Conservation (phyloP, 2,888 invertebrate species). For the Odontocolon sp. region DNA sequence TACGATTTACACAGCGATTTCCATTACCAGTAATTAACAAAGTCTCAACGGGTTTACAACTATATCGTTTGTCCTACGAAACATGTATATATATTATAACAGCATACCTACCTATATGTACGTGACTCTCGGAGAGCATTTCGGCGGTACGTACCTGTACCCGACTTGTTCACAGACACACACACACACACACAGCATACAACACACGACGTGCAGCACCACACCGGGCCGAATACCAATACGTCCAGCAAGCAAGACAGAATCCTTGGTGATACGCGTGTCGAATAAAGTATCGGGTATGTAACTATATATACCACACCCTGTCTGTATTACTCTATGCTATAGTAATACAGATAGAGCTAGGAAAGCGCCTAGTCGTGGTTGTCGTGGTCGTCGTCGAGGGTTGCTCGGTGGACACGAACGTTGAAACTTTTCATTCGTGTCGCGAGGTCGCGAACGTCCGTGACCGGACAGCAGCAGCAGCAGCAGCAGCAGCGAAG, state of each 20-base stretch:
- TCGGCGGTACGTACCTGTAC: slow-evolving; percentile 20
- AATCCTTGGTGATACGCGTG: slow-evolving; percentile 49
- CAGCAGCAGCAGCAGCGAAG: slow-evolving; percentile 1
- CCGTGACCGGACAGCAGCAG: slow-evolving; percentile 63
- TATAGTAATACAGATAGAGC: not conserved
- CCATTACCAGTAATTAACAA: too few species aligned
- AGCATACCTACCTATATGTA: slow-evolving; percentile 4
- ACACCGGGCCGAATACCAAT: slow-evolving; percentile 29
- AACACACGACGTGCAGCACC: slow-evolving; percentile 11
- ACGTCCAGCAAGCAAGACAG: slow-evolving; percentile 11
- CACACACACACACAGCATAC: slow-evolving; percentile 30
- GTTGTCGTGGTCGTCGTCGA: slow-evolving; percentile 29
- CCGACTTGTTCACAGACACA: slow-evolving; percentile 45
- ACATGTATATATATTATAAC: too few species aligned
- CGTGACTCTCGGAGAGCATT: slow-evolving; percentile 34
- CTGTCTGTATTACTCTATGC: not conserved
- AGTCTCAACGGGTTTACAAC: too few species aligned
- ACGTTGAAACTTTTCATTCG: slow-evolving; percentile 62
- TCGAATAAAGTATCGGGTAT: slow-evolving; percentile 48
- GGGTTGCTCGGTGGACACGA: slow-evolving; percentile 17
- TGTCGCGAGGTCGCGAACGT: slow-evolving; percentile 57
- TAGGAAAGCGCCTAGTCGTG: not conserved
- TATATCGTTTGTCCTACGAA: too few species aligned
- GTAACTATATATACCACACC: not conserved
- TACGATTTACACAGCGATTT: too few species aligned